Evolutionary conservation across 2,888 invertebrate species (phyloP), one percentile per base, ranked within the genome.

Genomic region (Lumbricus terrestris): DNA sequence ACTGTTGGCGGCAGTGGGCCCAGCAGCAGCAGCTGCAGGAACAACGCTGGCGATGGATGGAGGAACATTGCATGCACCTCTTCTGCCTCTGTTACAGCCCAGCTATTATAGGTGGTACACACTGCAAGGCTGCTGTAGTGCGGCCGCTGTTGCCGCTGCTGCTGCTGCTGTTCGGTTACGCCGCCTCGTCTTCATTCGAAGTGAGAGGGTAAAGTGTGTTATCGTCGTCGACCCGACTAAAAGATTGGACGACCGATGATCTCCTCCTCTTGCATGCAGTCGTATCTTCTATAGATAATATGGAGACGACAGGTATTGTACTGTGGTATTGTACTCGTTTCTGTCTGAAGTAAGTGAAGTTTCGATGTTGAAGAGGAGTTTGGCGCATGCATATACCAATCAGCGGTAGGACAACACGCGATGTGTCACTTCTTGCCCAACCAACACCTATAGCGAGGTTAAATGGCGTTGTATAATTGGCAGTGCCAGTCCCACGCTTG

Each of bases 51-150:
- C 69, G 69, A 69, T 69, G 69, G 69, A 69, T 69, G 69, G 29
- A 69, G n/a, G 69, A 69, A 69, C 69, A 69, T 69, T n/a, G 69
- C 69, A n/a, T n/a, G 69, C 69, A 69, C 69, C 69, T 69, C 69
- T 69, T n/a, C 69, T 54, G 3, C n/a, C 54, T 54, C 4, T 29
- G 8, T 1, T 69, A 11, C n/a, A 69, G n/a, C 69, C 69, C 69
- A 69, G 69, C 69, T 47, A 18, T 4, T 47, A 42, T 54, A 69
- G 69, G 69, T 69, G n/a, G n/a, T n/a, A n/a, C n/a, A 69, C 47
- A 5, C 47, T 15, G 6, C 42, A 16, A 18, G 16, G 5, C 38
- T 47, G 18, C 15, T 23, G 23, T 47, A 47, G 6, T 0, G 69
- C 69, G 29, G 16, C 69, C 8, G 29, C 69, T 40, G 40, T 15